Evolutionary conservation across 1,140 invertebrate species (phyloP), one percentile per base, ranked within the genome.

Genomic region (Drosophila neocordata): DNA sequence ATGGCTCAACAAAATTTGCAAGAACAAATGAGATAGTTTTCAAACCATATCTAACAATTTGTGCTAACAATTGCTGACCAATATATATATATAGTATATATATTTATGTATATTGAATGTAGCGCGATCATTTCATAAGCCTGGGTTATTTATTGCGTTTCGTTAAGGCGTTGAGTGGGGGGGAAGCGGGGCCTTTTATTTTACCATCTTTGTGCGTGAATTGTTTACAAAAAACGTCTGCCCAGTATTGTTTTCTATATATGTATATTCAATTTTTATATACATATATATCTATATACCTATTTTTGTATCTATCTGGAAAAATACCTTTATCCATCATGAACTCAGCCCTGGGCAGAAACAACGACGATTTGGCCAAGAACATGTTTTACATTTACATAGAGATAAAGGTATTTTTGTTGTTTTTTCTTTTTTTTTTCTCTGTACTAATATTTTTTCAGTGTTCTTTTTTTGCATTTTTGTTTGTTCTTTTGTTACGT

Each of bases 151-250:
- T 55, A 20, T 57, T 59, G 27, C 65, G 34, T 48, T 73, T 65
- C 44, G 11, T 37, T 44, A 57, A 58, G 52, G 51, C 15, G 15
- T 52, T 31, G n/a, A 24, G 70, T 52, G 20, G 75, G 85, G 79
- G 77, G 78, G 72, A 83, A 89, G 75, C 74, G 72, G 89, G 88
- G 75, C 74, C 77, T 75, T 31, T 31, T 76, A 78, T 91, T 91
- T 91, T 91, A 91, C 83, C 87, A 91, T 57, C 78, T 91, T 91
- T 91, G 90, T 91, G 90, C 90, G 90, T 91, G 90, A 91, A 91
- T 91, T 91, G 90, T 91, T 91, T 91, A 91, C 90, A 91, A 91
- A 91, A 91, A 91, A 91, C 90, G 90, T 91, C 90, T 91, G 90
- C 90, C 90, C 90, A 91, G 82, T 91, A 89, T 87, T 85, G 53